These are phyloP conservation scores for Radopholus similis DNA, from an alignment of 1,140 invertebrate species.

Conservation along the genomic window DNA sequence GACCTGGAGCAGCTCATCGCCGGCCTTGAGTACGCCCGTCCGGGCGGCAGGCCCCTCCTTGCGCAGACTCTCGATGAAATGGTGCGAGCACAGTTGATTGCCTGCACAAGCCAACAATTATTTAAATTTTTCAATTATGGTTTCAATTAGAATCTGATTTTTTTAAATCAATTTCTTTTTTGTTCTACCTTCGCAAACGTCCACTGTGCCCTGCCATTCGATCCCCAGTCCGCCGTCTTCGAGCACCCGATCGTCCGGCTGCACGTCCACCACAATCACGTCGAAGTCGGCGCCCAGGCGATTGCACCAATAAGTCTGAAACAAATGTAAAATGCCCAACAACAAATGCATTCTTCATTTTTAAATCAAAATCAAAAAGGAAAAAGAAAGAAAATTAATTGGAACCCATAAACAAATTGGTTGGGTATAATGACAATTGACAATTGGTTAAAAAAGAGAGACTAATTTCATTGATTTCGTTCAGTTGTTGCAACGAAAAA, in stretches of 20 bases:
- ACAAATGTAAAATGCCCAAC: no score
- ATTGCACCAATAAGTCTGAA: conserved; percentile 47
- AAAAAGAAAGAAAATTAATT: no score
- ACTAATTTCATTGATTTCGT: no score
- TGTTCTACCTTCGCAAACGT: conserved; percentile 76
- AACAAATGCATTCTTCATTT: no score
- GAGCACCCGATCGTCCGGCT: conserved; percentile 44
- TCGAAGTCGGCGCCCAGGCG: conserved; percentile 49
- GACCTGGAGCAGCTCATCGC: conserved; percentile 85
- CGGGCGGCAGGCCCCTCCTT: conserved; percentile 87
- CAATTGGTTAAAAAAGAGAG: no score
- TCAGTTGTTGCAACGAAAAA: no score
- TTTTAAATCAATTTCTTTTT: not conserved
- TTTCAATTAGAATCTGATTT: not conserved
- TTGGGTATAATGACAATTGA: no score
- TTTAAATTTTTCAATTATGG: not conserved
- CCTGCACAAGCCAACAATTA: not conserved
- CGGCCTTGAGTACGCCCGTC: conserved; percentile 74
- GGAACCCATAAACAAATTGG: no score
- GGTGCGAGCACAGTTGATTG: conserved; percentile 69
- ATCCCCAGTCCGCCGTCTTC: conserved; percentile 83
- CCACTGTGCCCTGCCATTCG: conserved; percentile 90
- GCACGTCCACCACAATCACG: conserved; percentile 46
- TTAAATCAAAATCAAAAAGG: no score
- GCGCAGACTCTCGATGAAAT: conserved; percentile 86